Evolutionary conservation across 2,888 invertebrate genomes (phyloP), one percentile per base, ranked within the genome.

Genomic region (Eupelmus urozonus): DNA sequence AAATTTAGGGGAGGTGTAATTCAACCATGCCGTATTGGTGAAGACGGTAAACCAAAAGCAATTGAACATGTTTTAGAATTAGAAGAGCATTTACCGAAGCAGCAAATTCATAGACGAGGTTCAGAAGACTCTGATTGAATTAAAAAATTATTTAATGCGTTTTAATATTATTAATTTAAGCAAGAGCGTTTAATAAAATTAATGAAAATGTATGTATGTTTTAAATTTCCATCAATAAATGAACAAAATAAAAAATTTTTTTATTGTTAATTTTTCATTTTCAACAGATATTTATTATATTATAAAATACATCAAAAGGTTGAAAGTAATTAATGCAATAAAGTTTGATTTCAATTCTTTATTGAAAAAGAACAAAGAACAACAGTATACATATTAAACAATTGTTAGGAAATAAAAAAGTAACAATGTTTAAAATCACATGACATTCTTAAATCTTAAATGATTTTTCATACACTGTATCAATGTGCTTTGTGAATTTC

Each of bases 41-140:
- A 94, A 53, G 98, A 98, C 90, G 99, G 99, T 0, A 94, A 94
- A 75, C 97, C 98, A 2, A 93, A 94, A 84, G 95, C 98, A 0
- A 92, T 98, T 25, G 95, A 95, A 55, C 98, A 98, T 86, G 94
- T 99, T 62, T 89, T 97, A 1, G 94, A 98, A 88, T 89, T 98
- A 79, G 93, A 96, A 82, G 94, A 96, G 77, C 93, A 92, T 82
- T 85, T 93, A 85, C 90, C 93, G 83, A 87, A 92, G 85, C 91
- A 92, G 81, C 91, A 92, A 82, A 60, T 80, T 13, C 73, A 29
- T n/a, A 80, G 69, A 62, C 70, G 62, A 67, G 84, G 85, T 49
- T 80, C 81, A 27, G 9, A 9, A 34, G 81, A 82, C 62, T 80
- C 81, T 51, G 77, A 81, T 57, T 13, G 4, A 13, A 45, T 45